Conservation (phyloP, 2,888 invertebrate species). For the Teinopalpus imperialis region DNA sequence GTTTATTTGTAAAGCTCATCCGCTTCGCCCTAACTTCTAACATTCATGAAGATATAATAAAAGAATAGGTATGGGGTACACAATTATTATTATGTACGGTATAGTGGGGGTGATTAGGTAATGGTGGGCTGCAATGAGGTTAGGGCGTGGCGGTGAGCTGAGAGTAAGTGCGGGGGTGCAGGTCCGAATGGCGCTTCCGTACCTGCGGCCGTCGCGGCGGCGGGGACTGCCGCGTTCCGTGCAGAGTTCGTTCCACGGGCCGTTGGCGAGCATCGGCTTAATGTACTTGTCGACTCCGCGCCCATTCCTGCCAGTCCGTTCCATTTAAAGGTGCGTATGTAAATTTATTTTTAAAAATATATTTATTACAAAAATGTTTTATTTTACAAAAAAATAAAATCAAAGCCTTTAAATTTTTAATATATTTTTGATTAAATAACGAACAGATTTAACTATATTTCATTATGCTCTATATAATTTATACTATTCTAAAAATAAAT, state of each 20-base stretch:
- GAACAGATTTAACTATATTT: too few relatives aligned
- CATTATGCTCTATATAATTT: too few relatives aligned
- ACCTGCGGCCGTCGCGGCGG: slow-evolving; percentile 93
- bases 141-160: slow-evolving; percentile 74
- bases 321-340: slow-evolving; percentile 86
- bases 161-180: slow-evolving; percentile 67
- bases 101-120: background rate
- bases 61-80: background rate
- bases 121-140: slow-evolving; percentile 34
- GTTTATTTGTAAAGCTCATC: slow-evolving; percentile 59
- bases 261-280: slow-evolving; percentile 95
- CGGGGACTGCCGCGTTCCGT: slow-evolving; percentile 90
- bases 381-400: too few relatives aligned
- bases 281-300: slow-evolving; percentile 90
- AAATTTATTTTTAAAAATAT: background rate
- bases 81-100: background rate
- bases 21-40: slow-evolving; percentile 80
- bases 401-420: too few relatives aligned
- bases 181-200: slow-evolving; percentile 96
- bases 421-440: too few relatives aligned
- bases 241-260: slow-evolving; percentile 96
- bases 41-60: slow-evolving; percentile 39
- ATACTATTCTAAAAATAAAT: too few relatives aligned
- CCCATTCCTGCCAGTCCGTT: slow-evolving; percentile 96
- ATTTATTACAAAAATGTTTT: background rate